Evolutionary conservation across 2,888 invertebrate species (phyloP).

Genomic region (Troglohyphantes excavatus): DNA sequence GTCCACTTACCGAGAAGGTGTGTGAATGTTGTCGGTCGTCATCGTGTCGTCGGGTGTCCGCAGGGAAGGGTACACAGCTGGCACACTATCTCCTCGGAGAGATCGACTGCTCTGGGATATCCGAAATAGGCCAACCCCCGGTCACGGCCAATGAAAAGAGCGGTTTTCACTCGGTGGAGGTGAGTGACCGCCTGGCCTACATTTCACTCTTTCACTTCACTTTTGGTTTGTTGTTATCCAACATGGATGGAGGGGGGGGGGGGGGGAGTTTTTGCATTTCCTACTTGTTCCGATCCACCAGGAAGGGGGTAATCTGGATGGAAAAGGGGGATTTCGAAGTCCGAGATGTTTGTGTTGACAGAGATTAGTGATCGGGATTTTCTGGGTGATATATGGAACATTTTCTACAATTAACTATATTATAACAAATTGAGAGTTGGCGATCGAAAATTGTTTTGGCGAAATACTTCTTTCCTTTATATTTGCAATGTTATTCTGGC

Average conservation of each 20-base stretch:
- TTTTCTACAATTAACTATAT: too few relatives aligned
- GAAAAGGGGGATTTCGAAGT: not conserved
- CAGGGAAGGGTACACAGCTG: conserved; percentile 16
- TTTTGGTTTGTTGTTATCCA: conserved; percentile 40
- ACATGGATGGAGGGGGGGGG: conserved; percentile 11
- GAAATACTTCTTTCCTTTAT: too few relatives aligned
- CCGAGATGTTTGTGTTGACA: not conserved
- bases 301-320: not conserved
- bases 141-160: conserved; percentile 74
- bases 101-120: conserved; percentile 13
- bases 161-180: conserved; percentile 63
- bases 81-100: conserved; percentile 16
- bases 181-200: conserved; percentile 75
- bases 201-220: conserved; percentile 64
- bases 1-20: conserved; percentile 29
- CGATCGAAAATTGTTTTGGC: too few relatives aligned
- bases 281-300: conserved; percentile 22
- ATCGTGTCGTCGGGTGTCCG: conserved; percentile 17
- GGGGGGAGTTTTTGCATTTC: conserved; percentile 33
- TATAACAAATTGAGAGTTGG: too few relatives aligned
- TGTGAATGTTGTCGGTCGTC: not conserved
- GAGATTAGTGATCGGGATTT: too few relatives aligned
- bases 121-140: conserved; percentile 70
- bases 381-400: too few relatives aligned
- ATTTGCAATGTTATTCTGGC: too few relatives aligned